Evolutionary conservation across 2,888 invertebrate species (phyloP).

Genomic region (Arrhopalites spinosus): DNA sequence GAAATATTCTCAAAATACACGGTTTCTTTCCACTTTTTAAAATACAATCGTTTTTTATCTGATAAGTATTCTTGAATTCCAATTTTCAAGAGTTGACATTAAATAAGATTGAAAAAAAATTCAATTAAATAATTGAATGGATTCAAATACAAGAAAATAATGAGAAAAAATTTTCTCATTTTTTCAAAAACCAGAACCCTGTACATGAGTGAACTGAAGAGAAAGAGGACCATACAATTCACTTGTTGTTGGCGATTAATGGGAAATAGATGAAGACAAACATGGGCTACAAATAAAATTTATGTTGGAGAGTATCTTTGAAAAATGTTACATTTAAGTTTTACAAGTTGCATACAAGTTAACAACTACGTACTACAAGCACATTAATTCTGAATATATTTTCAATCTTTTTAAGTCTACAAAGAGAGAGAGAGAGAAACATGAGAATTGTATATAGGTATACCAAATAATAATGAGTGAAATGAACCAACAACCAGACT

Average conservation of each 20-base stretch:
- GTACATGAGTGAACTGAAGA: background rate
- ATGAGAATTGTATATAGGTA: background rate
- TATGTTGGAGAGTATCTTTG: background rate
- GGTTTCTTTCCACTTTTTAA: no score
- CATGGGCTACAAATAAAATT: no score
- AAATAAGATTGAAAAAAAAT: no score
- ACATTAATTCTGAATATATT: background rate
- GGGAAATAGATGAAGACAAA: slow-evolving; percentile 5
- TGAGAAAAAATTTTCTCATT: no score
- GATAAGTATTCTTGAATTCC: no score
- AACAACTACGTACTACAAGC: background rate
- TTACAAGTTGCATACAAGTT: background rate
- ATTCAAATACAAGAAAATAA: no score
- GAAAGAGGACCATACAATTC: background rate
- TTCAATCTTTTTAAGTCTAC: background rate
- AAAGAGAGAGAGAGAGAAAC: background rate
- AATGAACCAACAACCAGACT: slow-evolving; percentile 23
- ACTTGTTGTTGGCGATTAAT: background rate
- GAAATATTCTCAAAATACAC: no score
- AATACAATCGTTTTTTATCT: no score
- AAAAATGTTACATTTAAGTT: background rate
- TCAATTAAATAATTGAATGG: no score
- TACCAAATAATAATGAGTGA: slow-evolving; percentile 1
- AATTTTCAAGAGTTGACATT: no score
- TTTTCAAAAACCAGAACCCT: background rate